Evolutionary conservation across 2,113 vertebrate species (phyloP), one percentile per base, ranked within the genome.

Genomic region (Coracopsis vasa): DNA sequence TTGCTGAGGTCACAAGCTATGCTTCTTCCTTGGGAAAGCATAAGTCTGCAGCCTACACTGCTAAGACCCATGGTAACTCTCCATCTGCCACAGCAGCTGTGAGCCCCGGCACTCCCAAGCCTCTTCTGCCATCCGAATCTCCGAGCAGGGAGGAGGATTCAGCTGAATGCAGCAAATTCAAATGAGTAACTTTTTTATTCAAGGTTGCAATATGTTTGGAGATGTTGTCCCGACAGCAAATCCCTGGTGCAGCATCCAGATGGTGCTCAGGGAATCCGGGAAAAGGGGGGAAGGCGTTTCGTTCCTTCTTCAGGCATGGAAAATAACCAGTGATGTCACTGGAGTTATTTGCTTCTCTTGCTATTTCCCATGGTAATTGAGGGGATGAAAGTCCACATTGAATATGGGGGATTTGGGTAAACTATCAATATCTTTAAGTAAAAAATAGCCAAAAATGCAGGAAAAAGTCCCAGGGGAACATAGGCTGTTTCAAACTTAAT

Each of bases 11-110:
- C 84, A 79, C 54, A 31, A 75, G 56, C 70, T 61, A 17, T 35
- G n/a, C 71, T 92, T 51, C 56, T 88, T 86, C 75, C 60, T 86
- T 2, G 1, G 67, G 71, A 92, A 89, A 84, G 35, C 33, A 19
- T 53, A 89, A 91, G 44, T 21, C 44, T 92, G 83, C 88, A 92
- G 65, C 44, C 70, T 78, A 65, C 18, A 17, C 74, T 31, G 62
- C 92, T 84, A 66, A 89, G 90, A 74, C 60, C 95, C 7, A 4
- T 28, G 80, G 69, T 70, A 91, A 56, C 88, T 28, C 81, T 94
- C 96, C 95, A 97, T 97, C 96, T 97, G 96, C 91, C 88, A 62
- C 56, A 79, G 92, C 96, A 96, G 95, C 95, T 96, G 96, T 0
- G 17, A 96, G 88, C 88, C 69, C 64, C 35, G 3, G 80, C 33